Conservation (phyloP, 1,140 invertebrate species). For the Drosophila neocordata region DNA sequence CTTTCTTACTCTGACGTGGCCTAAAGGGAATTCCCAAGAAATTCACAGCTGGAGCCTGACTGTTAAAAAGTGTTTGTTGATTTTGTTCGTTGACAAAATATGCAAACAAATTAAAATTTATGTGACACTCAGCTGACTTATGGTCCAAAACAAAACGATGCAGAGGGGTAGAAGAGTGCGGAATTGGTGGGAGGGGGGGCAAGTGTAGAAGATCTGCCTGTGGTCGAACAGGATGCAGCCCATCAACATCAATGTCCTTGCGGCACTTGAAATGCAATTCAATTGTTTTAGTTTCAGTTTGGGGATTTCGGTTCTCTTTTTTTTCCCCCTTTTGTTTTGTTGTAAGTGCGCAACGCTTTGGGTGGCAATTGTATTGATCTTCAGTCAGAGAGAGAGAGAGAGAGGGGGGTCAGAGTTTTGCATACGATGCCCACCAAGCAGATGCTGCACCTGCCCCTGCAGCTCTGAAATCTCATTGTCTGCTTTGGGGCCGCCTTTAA, state of each 20-base stretch:
- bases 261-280: conserved; percentile 79
- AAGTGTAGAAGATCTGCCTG: background rate
- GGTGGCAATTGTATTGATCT: conserved; percentile 81
- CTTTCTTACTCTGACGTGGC: conserved; percentile 26
- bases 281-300: conserved; percentile 59
- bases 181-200: background rate
- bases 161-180: background rate
- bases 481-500: conserved; percentile 76
- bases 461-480: conserved; percentile 67
- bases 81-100: conserved; percentile 80
- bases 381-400: too few relatives aligned
- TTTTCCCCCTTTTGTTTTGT: conserved; percentile 13
- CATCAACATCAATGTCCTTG: conserved; percentile 79
- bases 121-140: conserved; percentile 70
- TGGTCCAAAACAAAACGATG: conserved; percentile 27
- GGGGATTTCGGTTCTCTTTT: background rate
- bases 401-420: conserved; percentile 63
- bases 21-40: conserved; percentile 81
- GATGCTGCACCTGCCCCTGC: conserved; percentile 59
- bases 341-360: conserved; percentile 36
- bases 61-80: conserved; percentile 63
- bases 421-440: conserved; percentile 41
- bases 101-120: conserved; percentile 83
- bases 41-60: conserved; percentile 79
- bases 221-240: conserved; percentile 66